Conservation (phyloP, 2,888 invertebrate species). For the Heteromurus nitidus region DNA sequence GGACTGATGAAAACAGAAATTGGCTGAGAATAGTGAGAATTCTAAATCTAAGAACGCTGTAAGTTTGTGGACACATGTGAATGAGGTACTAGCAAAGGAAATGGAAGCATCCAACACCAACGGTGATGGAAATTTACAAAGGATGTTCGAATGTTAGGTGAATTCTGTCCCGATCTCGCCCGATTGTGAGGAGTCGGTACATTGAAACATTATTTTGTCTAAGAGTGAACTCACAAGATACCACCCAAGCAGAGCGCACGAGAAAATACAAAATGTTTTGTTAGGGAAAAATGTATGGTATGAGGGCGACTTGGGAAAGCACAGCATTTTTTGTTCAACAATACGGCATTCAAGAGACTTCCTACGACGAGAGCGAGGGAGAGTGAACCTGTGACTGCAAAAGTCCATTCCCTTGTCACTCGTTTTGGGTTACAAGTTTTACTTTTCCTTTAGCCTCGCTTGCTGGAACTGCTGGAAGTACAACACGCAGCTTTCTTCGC, state of each 20-base stretch:
- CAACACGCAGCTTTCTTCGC: not conserved
- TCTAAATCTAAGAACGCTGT: slow-evolving; percentile 16
- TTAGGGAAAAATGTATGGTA: slow-evolving; percentile 34
- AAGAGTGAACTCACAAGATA: slow-evolving; percentile 10
- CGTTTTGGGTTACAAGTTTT: slow-evolving; percentile 49
- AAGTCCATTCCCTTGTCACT: slow-evolving; percentile 50
- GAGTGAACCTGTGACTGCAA: slow-evolving; percentile 9
- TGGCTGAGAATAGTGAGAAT: slow-evolving; percentile 52
- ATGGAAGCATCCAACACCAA: slow-evolving; percentile 4
- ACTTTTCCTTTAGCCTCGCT: slow-evolving; percentile 30
- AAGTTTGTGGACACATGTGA: not conserved
- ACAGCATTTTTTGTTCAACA: slow-evolving; percentile 24
- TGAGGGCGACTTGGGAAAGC: slow-evolving; percentile 49
- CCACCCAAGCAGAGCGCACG: slow-evolving; percentile 15
- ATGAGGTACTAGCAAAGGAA: not conserved
- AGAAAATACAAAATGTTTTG: slow-evolving; percentile 35
- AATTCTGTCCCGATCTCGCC: slow-evolving; percentile 46
- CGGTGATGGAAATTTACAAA: slow-evolving; percentile 21
- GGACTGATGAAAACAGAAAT: slow-evolving; percentile 57
- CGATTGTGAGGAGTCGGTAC: slow-evolving; percentile 42
- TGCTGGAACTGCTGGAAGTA: slow-evolving; percentile 23
- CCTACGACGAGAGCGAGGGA: not conserved
- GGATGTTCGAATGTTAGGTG: not conserved
- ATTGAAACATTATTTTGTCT: slow-evolving; percentile 34
- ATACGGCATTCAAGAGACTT: not conserved